A percentile compares a stretch with the other conserved stretches of the same genome.
These are phyloP conservation scores for Pantala flavescens DNA, from an alignment of 1,140 invertebrate species.

Conservation along the genomic window DNA sequence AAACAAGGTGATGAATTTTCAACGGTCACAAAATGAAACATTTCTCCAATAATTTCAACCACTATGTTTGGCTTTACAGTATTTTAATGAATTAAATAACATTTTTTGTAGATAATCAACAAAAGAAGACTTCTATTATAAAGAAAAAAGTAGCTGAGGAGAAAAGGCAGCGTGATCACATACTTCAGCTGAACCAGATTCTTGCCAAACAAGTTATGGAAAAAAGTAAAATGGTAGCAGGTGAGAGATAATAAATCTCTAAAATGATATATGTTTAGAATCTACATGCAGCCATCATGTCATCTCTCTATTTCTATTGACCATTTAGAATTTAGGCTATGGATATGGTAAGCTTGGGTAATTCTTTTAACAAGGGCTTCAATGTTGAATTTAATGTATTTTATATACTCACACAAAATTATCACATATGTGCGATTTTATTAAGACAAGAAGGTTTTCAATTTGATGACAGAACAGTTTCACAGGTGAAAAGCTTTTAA, in stretches of 20 bases:
- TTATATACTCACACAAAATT: too few species aligned
- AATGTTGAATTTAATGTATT: not conserved
- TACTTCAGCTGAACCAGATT: constrained; percentile 81
- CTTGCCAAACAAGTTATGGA: constrained; percentile 88
- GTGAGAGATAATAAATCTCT: constrained; percentile 36
- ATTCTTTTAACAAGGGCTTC: constrained; percentile 12
- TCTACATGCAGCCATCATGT: not conserved
- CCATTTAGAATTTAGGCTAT: not conserved
- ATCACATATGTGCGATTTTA: too few species aligned
- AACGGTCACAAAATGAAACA: too few species aligned
- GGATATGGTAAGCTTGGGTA: constrained; percentile 11
- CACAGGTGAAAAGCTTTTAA: too few species aligned
- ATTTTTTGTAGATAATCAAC: not conserved
- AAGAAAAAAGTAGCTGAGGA: constrained; percentile 61
- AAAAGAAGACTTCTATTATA: constrained; percentile 28
- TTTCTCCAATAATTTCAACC: too few species aligned
- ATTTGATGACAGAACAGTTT: too few species aligned
- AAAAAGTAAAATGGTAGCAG: constrained; percentile 85
- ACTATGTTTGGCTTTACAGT: too few species aligned
- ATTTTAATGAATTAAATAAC: not conserved
- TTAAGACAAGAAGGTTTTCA: too few species aligned
- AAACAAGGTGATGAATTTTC: too few species aligned
- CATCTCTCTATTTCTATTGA: not conserved
- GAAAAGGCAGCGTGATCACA: constrained; percentile 73
- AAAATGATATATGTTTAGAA: constrained; percentile 18